These are phyloP conservation scores for Apocheima hispidaria DNA, from an alignment of 2,888 invertebrate species.

Conservation along the genomic window DNA sequence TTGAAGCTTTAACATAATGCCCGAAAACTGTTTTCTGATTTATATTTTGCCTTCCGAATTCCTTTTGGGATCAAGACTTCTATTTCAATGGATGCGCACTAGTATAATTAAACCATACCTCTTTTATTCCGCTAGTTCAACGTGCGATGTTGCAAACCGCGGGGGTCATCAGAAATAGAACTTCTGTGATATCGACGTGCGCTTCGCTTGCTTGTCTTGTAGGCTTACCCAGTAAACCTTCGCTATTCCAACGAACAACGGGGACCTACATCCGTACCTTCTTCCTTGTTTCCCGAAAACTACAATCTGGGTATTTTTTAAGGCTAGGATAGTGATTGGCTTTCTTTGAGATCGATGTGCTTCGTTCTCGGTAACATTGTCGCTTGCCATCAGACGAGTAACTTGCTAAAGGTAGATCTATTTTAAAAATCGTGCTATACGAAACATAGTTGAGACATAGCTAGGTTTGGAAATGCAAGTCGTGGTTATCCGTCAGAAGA, in stretches of 20 bases:
- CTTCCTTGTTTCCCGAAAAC: no score
- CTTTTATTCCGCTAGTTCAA: slow-evolving; percentile 25
- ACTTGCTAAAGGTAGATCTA: no score
- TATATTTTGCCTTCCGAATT: not conserved
- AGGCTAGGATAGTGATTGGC: no score
- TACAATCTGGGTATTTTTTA: no score
- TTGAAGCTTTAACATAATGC: not conserved
- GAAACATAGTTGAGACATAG: no score
- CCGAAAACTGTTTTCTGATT: not conserved
- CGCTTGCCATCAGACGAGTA: no score
- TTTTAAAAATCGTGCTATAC: no score
- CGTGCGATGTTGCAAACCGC: slow-evolving; percentile 44
- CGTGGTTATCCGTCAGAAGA: not conserved
- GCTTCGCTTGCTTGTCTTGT: slow-evolving; percentile 22
- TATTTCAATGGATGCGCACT: not conserved
- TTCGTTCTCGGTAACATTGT: no score
- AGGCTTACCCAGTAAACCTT: no score
- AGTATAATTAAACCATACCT: slow-evolving; percentile 8
- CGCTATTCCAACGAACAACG: no score
- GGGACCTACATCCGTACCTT: no score
- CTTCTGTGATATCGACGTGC: slow-evolving; percentile 42
- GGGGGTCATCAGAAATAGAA: slow-evolving; percentile 67
- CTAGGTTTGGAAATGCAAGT: no score
- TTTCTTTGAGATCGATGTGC: not conserved
- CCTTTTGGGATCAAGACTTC: not conserved